A percentile compares a stretch with the other conserved stretches of the same genome.
Conservation (phyloP, 1,140 invertebrate genomes). For the Procambarus clarkii region DNA sequence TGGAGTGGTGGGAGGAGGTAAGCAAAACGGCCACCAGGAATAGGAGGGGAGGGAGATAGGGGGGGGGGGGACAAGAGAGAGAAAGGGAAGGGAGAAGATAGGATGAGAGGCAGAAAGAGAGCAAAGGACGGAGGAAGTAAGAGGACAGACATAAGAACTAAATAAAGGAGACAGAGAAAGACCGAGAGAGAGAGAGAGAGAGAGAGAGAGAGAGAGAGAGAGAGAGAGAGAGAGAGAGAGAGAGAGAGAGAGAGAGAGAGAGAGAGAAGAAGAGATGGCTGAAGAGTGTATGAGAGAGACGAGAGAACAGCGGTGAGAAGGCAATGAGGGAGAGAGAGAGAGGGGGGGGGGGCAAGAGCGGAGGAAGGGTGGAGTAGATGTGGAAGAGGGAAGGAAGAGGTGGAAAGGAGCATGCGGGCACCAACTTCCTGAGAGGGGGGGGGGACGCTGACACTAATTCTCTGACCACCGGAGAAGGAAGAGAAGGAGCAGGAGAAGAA, state of each 20-base stretch:
- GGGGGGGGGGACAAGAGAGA: background rate
- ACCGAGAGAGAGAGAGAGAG: too few relatives aligned
- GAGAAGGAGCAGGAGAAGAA: background rate
- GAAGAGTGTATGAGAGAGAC: background rate
- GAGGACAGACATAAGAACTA: background rate
- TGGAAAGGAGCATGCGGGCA: background rate
- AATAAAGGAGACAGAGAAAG: background rate
- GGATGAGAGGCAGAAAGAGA: background rate
- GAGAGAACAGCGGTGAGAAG: background rate
- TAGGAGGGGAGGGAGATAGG: background rate
- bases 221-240: background rate
- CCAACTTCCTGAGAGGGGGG: background rate
- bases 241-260: background rate
- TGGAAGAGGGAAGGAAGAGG: too few relatives aligned
- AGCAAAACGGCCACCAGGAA: background rate
- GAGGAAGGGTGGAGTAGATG: background rate
- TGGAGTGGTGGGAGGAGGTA: background rate
- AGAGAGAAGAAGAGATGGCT: background rate
- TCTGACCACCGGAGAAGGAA: background rate
- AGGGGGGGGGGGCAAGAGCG: background rate
- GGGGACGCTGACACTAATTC: background rate
- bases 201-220: background rate
- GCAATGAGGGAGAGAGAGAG: conserved; percentile 9
- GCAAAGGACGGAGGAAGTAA: background rate
- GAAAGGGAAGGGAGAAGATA: background rate